Percentiles rank a stretch among this genome's conserved stretches.
These are phyloP conservation scores for Agraylea sexmaculata DNA, from an alignment of 1,140 invertebrate species.

Conservation along the genomic window DNA sequence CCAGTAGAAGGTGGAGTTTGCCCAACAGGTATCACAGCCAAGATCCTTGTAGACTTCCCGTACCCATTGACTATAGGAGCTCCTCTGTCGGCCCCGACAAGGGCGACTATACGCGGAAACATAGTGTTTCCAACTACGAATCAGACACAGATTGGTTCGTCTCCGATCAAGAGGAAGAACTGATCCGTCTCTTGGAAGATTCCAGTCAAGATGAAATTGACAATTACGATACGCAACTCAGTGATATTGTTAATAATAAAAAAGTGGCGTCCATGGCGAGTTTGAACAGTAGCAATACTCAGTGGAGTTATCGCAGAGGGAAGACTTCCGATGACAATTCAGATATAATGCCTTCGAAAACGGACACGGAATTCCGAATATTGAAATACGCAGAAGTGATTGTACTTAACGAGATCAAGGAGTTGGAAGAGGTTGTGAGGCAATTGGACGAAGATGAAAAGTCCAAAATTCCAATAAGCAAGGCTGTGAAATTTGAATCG, in stretches of 20 bases:
- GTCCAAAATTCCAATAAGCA: slow-evolving; percentile 26
- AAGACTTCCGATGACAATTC: slow-evolving; percentile 1
- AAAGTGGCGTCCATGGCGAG: slow-evolving; percentile 17
- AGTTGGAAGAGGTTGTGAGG: slow-evolving; percentile 28
- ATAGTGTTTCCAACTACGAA: slow-evolving; percentile 35
- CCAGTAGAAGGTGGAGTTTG: slow-evolving; percentile 36
- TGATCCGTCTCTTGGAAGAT: slow-evolving; percentile 48
- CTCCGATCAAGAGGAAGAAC: slow-evolving; percentile 71
- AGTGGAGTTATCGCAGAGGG: slow-evolving; percentile 18
- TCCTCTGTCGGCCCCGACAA: slow-evolving; percentile 14
- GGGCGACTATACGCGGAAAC: slow-evolving; percentile 5
- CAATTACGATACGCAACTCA: slow-evolving; percentile 24
- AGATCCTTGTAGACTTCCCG: slow-evolving; percentile 4
- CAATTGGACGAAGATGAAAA: slow-evolving; percentile 23
- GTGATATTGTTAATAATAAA: slow-evolving; percentile 11
- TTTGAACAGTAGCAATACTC: slow-evolving; percentile 19
- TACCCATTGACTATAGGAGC: slow-evolving; percentile 13
- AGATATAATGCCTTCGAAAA: slow-evolving; percentile 5
- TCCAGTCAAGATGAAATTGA: slow-evolving; percentile 35
- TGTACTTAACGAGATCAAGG: slow-evolving; percentile 32
- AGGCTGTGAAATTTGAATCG: slow-evolving; percentile 23
- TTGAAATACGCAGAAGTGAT: slow-evolving; percentile 38
- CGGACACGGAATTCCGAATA: slow-evolving; percentile 38
- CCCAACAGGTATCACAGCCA: slow-evolving; percentile 19
- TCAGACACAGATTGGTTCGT: slow-evolving; percentile 65